phyloP scores from a whole-genome alignment of 2,113 vertebrate species.

The Irena cyanogastra region DNA sequence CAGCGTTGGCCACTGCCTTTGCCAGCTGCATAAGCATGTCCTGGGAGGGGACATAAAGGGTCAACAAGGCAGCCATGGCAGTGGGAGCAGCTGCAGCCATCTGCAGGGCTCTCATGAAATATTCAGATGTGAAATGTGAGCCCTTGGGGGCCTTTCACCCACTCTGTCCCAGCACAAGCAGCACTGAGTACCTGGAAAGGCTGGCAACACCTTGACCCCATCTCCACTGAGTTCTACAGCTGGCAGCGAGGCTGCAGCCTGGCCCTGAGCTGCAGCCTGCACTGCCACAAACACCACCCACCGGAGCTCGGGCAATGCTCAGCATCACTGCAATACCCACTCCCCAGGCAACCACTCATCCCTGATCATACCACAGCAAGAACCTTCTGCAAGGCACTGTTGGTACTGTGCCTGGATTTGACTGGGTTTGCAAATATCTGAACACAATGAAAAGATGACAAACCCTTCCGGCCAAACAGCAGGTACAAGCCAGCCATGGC shows the following conservation, averaged over 20 bases:
- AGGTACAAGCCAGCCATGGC: not conserved
- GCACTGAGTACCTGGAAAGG: not conserved
- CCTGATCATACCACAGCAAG: accelerated
- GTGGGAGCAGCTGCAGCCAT: accelerated
- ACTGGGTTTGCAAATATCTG: not conserved
- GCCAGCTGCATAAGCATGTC: conserved; percentile 96
- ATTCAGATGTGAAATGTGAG: not conserved
- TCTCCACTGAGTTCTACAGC: not conserved
- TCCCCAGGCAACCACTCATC: not conserved
- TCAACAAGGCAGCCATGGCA: accelerated
- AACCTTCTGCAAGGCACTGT: not conserved
- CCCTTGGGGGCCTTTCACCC: not conserved
- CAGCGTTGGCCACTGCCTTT: conserved; percentile 90
- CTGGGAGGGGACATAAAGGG: conserved; percentile 55
- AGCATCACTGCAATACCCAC: not conserved
- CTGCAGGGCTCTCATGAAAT: not conserved
- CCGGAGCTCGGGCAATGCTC: not conserved
- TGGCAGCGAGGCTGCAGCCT: accelerated
- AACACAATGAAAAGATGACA: not conserved
- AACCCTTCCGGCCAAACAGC: accelerated
- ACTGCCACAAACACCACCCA: accelerated
- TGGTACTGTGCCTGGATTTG: not conserved
- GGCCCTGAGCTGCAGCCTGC: not conserved
- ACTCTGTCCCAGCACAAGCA: not conserved
- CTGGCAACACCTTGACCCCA: not conserved